phyloP scores from a whole-genome alignment of 2,113 vertebrate genomes.

The Petaurus breviceps region DNA sequence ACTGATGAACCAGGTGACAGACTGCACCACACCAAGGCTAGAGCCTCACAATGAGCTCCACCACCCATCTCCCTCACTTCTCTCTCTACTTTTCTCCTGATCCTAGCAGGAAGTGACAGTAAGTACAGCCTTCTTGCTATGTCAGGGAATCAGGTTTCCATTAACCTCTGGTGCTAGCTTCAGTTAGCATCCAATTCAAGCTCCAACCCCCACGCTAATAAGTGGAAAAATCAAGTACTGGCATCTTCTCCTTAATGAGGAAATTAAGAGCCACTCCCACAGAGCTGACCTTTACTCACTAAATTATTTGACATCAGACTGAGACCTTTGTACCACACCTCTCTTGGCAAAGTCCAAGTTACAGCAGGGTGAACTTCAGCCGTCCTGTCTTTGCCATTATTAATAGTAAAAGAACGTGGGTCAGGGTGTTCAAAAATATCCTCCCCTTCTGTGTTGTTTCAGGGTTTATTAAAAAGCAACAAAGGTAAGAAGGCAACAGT shows the following conservation, averaged over 20 bases:
- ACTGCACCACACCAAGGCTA: neutral
- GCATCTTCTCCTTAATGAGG: neutral
- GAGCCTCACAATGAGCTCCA: neutral
- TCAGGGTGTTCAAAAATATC: conserved; percentile 13
- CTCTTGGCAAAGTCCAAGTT: neutral
- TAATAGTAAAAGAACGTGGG: neutral
- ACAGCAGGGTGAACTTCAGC: conserved; percentile 4
- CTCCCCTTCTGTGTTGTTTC: conserved; percentile 36
- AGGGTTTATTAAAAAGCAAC: conserved; percentile 66
- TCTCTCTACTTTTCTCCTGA: neutral
- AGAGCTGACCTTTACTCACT: conserved; percentile 45
- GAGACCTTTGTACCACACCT: conserved; percentile 11
- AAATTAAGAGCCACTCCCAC: conserved; percentile 28
- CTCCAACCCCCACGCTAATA: neutral
- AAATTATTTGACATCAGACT: neutral
- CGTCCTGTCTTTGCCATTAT: neutral
- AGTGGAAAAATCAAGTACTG: neutral
- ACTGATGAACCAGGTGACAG: neutral
- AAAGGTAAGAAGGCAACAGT: conserved; percentile 33
- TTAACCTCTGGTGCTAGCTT: neutral
- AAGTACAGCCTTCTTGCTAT: neutral
- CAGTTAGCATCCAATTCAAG: neutral
- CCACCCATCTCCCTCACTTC: neutral
- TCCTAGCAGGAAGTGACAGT: neutral
- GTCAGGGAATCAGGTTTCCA: neutral